Evolutionary conservation across 2,888 invertebrate genomes (phyloP), one percentile per base, ranked within the genome.

Genomic region (Drosophila pseudotalamancana): DNA sequence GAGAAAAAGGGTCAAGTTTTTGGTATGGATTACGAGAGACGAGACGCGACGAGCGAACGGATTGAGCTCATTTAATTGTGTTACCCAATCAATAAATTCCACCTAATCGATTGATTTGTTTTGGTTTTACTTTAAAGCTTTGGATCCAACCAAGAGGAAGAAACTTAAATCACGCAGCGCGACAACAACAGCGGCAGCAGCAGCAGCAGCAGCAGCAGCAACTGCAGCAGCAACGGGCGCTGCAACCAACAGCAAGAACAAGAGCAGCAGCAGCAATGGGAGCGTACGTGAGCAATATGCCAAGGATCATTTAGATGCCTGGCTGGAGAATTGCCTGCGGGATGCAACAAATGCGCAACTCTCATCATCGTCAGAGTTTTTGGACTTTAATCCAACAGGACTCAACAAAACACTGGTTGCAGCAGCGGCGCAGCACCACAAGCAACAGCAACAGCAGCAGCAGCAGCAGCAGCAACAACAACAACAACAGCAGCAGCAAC

Each of bases 301-400:
- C 56, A 89, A 89, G 84, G 90, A 90, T 71, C 91, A 90, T 69
- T 75, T 91, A 46, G 91, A 91, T 72, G 90, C 90, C 21, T 91
- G 91, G 91, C 81, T 91, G 21, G 91, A 91, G 77, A 91, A 89
- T 49, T 91, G 91, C 45, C 72, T 91, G 39, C 87, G 91, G 63
- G 91, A 91, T 87, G 90, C 89, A 11, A 87, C 89, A 34, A 88
- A 88, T 54, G 85, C 90, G 5, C 91, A 91, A 54, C 45, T 90
- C 23, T 91, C 91, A 21, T 91, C 91, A 23, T 91, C 91, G 21
- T 91, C 91, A 1, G 91, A 91, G 59, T 91, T 91, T 73, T 66
- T 91, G 25, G 91, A 91, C 65, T 90, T 91, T 68, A 90, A 90
- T 84, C 89, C 91, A 48, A 80, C 69, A 19, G 42, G 72, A n/a